Conservation (phyloP, 1,140 invertebrate genomes). For the Pogonomyrmex californicus region DNA sequence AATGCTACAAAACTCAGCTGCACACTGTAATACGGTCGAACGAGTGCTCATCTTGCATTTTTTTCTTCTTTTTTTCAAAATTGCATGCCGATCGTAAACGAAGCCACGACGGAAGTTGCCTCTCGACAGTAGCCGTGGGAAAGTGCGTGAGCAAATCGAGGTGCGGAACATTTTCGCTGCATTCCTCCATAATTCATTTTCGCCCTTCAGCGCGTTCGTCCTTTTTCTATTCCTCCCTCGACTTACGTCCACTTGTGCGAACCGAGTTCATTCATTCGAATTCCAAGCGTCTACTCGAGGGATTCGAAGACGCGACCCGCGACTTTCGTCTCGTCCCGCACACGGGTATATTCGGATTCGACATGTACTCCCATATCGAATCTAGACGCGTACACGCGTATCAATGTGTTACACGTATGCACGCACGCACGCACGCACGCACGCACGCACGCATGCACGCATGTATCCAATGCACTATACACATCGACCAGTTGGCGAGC, state of each 20-base stretch:
- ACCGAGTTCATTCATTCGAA: conserved; percentile 74
- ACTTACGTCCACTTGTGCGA: conserved; percentile 46
- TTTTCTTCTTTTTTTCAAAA: conserved; percentile 21
- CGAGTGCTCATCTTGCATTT: neutral
- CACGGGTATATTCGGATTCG: conserved; percentile 54
- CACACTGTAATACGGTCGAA: conserved; percentile 17
- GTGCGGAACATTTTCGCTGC: conserved; percentile 68
- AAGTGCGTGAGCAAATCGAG: conserved; percentile 65
- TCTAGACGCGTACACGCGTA: conserved; percentile 22
- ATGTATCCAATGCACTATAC: neutral
- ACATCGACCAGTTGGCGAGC: conserved; percentile 27
- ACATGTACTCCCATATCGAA: conserved; percentile 48
- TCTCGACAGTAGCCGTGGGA: conserved; percentile 61
- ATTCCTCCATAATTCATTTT: conserved; percentile 82
- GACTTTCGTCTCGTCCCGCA: neutral
- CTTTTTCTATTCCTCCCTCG: conserved; percentile 71
- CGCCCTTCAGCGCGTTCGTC: conserved; percentile 57
- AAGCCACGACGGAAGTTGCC: conserved; percentile 34
- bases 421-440: conserved; percentile 11
- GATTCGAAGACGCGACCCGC: conserved; percentile 47
- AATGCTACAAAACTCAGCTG: conserved; percentile 21
- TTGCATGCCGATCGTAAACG: conserved; percentile 31
- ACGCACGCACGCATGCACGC: neutral
- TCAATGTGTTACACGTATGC: neutral
- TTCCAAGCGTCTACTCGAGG: conserved; percentile 69